Evolutionary conservation across 2,888 invertebrate species (phyloP), one percentile per base, ranked within the genome.

Genomic region (Augochlorella aurata): DNA sequence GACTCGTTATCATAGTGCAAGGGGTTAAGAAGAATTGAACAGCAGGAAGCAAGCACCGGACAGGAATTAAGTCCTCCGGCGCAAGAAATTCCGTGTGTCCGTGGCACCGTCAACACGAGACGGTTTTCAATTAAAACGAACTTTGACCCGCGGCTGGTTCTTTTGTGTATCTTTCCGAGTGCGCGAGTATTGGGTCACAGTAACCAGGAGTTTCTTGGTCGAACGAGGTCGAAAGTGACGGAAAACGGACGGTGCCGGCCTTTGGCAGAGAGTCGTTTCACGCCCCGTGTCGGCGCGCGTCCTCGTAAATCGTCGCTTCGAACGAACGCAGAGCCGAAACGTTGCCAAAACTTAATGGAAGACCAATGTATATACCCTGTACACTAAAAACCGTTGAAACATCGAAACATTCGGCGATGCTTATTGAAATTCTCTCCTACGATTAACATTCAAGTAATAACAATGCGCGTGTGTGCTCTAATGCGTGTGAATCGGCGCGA

Each of bases 301-400:
- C 47, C 52, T 63, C 69, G 77, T 77, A 69, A 82, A 82, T 82
- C 72, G 71, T 77, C 67, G 52, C 74, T 82, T 79, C 61, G 45
- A 69, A 74, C 83, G 79, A 72, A 58, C 75, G 76, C 79, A 8
- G 58, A 63, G 16, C 68, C 76, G 85, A 85, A 87, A 84, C 82
- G 77, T 85, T 85, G 86, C 83, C 86, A 86, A 87, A 85, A 84
- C 78, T 81, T 81, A 80, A 89, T 85, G 84, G 89, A 87, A 89
- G 89, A 89, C 88, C 89, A 87, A 90, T 91, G 91, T 91, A 91
- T 79, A 91, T 91, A 91, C 80, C 71, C 69, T 91, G 90, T 91
- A 88, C 88, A 90, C 89, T 82, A 82, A 74, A 58, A 70, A 52
- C 52, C 67, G 75, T 68, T 72, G 12, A 74, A 70, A 73, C 88